Percentiles rank a stretch among this genome's conserved stretches.
These are phyloP conservation scores for Holothuria glaberrima DNA, from an alignment of 35 echinoderm and acorn worm genomes.

Conservation along the genomic window DNA sequence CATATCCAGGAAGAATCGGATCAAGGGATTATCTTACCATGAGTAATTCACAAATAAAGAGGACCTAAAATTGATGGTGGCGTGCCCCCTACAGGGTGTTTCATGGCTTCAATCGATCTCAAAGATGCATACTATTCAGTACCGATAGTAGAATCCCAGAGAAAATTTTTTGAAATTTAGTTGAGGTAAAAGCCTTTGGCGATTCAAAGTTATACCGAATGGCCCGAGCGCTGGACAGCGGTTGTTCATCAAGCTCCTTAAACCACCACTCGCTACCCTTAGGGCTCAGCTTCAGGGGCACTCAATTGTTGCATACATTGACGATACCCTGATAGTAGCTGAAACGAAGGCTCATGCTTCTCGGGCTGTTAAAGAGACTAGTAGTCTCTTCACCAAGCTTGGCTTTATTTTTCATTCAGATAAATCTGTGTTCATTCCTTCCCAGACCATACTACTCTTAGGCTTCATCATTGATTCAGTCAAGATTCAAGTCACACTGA, in stretches of 20 bases:
- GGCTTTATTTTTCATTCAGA: constrained; percentile 35
- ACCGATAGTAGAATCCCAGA: too few species aligned
- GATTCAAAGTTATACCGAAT: constrained; percentile 51
- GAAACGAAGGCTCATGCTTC: neutral
- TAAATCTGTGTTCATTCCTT: constrained; percentile 9
- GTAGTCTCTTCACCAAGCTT: neutral
- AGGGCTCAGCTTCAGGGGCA: neutral
- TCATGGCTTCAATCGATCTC: too few species aligned
- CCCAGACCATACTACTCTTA: neutral
- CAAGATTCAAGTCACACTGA: too few species aligned
- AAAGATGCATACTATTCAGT: too few species aligned
- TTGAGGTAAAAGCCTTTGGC: neutral
- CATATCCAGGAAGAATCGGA: too few species aligned
- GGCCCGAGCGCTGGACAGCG: neutral
- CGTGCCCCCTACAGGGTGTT: too few species aligned
- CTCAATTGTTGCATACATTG: constrained; percentile 33
- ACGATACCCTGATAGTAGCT: constrained; percentile 33
- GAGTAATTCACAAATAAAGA: too few species aligned
- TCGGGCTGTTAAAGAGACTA: constrained; percentile 1
- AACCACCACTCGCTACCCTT: constrained; percentile 21
- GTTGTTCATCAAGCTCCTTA: constrained; percentile 18
- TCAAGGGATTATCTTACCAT: too few species aligned
- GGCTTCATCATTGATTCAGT: too few species aligned
- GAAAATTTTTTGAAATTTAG: neutral
- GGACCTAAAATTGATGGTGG: too few species aligned